These are phyloP conservation scores for Galago senegalensis DNA, from an alignment of 2,797 vertebrate genomes.

Conservation along the genomic window DNA sequence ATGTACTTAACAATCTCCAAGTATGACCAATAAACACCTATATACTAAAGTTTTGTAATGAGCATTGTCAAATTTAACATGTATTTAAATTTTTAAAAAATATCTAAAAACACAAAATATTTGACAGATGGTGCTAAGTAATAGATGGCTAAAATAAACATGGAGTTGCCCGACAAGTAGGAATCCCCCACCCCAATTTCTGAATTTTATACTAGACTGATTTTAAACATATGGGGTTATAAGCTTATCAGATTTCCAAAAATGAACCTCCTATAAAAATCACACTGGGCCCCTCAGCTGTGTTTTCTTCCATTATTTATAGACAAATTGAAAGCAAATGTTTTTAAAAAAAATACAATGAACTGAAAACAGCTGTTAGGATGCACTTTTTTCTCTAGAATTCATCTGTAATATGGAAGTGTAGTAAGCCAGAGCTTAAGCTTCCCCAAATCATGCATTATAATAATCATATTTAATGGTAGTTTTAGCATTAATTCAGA, in stretches of 20 bases:
- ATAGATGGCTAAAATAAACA: slow-evolving; percentile 86
- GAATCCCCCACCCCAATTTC: slow-evolving; percentile 71
- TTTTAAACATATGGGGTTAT: slow-evolving; percentile 89
- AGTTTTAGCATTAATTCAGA: slow-evolving; percentile 85
- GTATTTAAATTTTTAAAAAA: slow-evolving; percentile 50
- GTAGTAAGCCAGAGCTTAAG: slow-evolving; percentile 84
- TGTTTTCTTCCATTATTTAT: slow-evolving; percentile 94
- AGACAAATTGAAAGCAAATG: slow-evolving; percentile 94
- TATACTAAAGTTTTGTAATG: background rate
- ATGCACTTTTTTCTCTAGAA: slow-evolving; percentile 90
- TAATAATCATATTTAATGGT: slow-evolving; percentile 87
- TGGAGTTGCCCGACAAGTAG: slow-evolving; percentile 75
- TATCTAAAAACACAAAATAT: slow-evolving; percentile 42
- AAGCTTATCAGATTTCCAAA: slow-evolving; percentile 90
- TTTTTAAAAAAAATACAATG: slow-evolving; percentile 83
- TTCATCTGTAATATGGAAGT: slow-evolving; percentile 82
- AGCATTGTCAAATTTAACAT: slow-evolving; percentile 32
- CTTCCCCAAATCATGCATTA: slow-evolving; percentile 88
- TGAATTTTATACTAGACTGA: slow-evolving; percentile 86
- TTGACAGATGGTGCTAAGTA: slow-evolving; percentile 80
- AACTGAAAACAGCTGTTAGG: slow-evolving; percentile 94
- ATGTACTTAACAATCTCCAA: background rate
- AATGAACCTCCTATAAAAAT: slow-evolving; percentile 89
- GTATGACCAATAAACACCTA: background rate
- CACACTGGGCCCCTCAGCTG: slow-evolving; percentile 89